Conservation (phyloP, 64 coral and sea anemone species). For the Montipora capricornis region DNA sequence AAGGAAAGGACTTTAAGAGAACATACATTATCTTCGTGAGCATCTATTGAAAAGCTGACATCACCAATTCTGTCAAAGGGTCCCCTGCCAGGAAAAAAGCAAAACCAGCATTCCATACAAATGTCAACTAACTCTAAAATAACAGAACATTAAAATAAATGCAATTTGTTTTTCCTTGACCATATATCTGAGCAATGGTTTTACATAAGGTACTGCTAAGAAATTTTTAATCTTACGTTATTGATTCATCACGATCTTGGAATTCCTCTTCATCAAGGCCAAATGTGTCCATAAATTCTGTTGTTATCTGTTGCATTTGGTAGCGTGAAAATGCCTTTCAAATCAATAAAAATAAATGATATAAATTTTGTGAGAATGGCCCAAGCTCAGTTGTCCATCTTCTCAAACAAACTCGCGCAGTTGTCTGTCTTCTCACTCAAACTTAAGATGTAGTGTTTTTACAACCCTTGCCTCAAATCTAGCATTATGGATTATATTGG, state of each 20-base stretch:
- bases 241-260: conserved; percentile 87
- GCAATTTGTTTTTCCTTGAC: neutral
- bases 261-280: conserved; percentile 96
- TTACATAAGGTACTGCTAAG: neutral
- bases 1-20: neutral
- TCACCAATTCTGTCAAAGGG: conserved; percentile 97
- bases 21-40: conserved; percentile 98
- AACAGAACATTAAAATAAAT: no score
- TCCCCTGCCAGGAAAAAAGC: conserved; percentile 61
- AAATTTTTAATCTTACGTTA: conserved; percentile 71
- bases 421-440: neutral
- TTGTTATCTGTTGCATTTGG: conserved; percentile 99
- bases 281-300: conserved; percentile 98
- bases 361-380: no score
- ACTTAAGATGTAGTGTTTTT: no score
- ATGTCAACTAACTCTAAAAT: neutral
- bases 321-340: conserved; percentile 93
- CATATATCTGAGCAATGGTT: no score
- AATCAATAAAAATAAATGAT: neutral
- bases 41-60: conserved; percentile 86
- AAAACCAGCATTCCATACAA: neutral
- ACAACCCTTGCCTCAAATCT: no score
- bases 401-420: neutral
- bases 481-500: no score
- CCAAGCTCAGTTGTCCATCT: neutral